Base-by-base conservation (phyloP, 2,888 invertebrate genomes). In the Neoaliturus tenellus region DNA sequence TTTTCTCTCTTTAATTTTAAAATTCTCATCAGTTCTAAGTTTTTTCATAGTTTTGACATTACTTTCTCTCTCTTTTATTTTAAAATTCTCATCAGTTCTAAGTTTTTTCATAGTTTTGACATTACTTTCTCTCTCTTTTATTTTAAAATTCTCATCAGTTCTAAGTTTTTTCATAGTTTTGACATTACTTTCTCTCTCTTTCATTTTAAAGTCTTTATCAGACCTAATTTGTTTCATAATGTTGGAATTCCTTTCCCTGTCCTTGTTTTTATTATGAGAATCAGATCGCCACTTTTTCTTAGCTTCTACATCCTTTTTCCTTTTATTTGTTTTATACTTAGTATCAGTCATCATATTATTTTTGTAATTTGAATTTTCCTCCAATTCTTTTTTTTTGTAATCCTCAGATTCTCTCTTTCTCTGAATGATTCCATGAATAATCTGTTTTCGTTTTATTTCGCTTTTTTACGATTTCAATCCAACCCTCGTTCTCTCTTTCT, bases 121-220 rank as follows among this genome's bases (percentile, higher is more conserved):
- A 14, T 51, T 51, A n/a, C 17, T 44, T 44, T 44, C 6, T 44
- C 44, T 6, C 44, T 44, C 44, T 44, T 8, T 44, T 2, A 2
- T 6, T 51, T 23, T 51, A 10, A 23, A 23, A 35, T 10, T 8
- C 44, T 48, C 23, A 20, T 33, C 48, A 23, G 44, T 44, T 23
- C 48, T 48, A 23, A 31, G 31, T 48, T 78, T 48, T 80, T 28
- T 80, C 25, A 44, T 48, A 23, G n/a, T 48, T 23, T n/a, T 48
- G 44, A n/a, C 17, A 20, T 25, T 48, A n/a, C 48, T 78, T 48
- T 23, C 41, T 78, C 48, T 0, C 48, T 78, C 48, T 20, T 41
- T 41, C 35, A 3, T 12, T 41, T 78, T 78, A n/a, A 44, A 44
- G 17, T 44, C 44, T 44, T 44, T 17, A 17, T 44, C 4, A 44